These are phyloP conservation scores for Polypterus bichir DNA, from an alignment of 2,113 vertebrate genomes.

Conservation along the genomic window DNA sequence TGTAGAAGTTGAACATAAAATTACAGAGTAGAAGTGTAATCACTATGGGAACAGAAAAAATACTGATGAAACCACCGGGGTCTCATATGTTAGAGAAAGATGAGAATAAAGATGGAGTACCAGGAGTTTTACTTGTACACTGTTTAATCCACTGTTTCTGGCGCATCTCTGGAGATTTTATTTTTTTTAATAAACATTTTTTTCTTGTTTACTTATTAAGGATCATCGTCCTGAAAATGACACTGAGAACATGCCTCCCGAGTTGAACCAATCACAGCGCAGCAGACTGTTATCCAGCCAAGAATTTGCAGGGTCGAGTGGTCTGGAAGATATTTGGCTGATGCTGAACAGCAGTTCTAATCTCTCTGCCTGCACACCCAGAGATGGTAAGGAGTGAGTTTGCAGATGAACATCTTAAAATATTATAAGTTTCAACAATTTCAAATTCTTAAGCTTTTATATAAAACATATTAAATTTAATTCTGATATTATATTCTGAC, in stretches of 20 bases:
- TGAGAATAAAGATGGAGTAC: too few species aligned
- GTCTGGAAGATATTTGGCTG: conserved; percentile 59
- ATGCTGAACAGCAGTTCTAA: conserved; percentile 48
- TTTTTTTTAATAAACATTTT: background rate
- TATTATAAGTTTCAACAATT: too few species aligned
- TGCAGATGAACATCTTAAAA: too few species aligned
- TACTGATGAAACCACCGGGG: too few species aligned
- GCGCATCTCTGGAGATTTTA: background rate
- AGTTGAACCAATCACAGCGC: conserved; percentile 14
- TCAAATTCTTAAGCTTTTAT: too few species aligned
- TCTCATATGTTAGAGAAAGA: too few species aligned
- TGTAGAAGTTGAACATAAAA: too few species aligned
- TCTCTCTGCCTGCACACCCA: conserved; percentile 35
- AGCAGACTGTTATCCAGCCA: conserved; percentile 4
- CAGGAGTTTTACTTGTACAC: background rate
- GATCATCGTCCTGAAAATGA: conserved; percentile 16
- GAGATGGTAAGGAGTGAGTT: conserved; percentile 35
- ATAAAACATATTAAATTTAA: too few species aligned
- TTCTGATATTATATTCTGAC: too few species aligned
- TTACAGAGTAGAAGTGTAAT: too few species aligned
- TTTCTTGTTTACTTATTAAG: conserved; percentile 5
- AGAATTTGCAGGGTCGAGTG: conserved; percentile 14
- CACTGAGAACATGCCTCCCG: conserved; percentile 32
- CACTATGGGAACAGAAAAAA: too few species aligned
- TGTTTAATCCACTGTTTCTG: background rate